phyloP scores from a whole-genome alignment of 2,888 invertebrate genomes.

The Diloba caeruleocephala region DNA sequence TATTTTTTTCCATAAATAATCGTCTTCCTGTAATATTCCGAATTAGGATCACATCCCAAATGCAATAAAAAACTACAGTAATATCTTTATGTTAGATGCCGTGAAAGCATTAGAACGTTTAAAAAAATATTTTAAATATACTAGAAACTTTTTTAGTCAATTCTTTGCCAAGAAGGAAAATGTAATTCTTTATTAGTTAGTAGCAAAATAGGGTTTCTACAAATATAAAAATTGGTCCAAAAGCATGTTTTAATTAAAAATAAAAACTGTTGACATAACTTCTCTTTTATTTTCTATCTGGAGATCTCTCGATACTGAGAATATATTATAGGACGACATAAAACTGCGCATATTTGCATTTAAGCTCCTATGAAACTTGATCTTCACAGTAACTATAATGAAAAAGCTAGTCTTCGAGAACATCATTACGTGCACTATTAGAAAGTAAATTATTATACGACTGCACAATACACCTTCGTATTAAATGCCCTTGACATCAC shows the following conservation, averaged over 20 bases:
- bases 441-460: slow-evolving; percentile 45
- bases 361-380: slow-evolving; percentile 48
- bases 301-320: slow-evolving; percentile 5
- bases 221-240: not conserved
- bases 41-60: too few species aligned
- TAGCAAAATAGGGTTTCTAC: not conserved
- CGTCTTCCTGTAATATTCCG: too few species aligned
- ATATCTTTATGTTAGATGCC: too few species aligned
- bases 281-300: slow-evolving; percentile 9
- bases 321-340: slow-evolving; percentile 30
- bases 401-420: slow-evolving; percentile 33
- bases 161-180: too few species aligned
- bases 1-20: too few species aligned
- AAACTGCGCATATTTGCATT: slow-evolving; percentile 38
- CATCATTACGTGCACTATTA: slow-evolving; percentile 34
- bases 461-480: slow-evolving; percentile 29
- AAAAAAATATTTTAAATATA: too few species aligned
- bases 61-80: too few species aligned
- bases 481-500: slow-evolving; percentile 19
- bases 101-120: too few species aligned
- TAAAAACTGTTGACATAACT: not conserved
- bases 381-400: slow-evolving; percentile 27
- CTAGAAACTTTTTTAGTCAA: too few species aligned
- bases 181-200: not conserved
- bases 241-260: not conserved